These are phyloP conservation scores for Poecilus cupreus DNA, from an alignment of 2,888 invertebrate genomes.

Conservation along the genomic window DNA sequence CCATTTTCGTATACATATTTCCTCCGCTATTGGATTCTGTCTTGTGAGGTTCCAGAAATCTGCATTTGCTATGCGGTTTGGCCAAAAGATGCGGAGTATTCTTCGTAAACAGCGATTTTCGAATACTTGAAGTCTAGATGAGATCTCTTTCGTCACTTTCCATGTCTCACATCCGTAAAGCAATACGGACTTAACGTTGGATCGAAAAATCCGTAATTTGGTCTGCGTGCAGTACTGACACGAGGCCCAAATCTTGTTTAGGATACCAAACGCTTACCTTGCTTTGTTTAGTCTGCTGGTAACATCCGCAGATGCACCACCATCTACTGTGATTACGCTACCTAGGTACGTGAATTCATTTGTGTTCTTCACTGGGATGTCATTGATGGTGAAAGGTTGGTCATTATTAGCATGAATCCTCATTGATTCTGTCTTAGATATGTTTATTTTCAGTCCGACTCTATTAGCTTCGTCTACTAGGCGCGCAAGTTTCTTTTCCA, in stretches of 20 bases:
- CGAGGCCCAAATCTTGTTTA: too few relatives aligned
- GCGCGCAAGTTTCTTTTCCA: too few relatives aligned
- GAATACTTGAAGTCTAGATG: background rate
- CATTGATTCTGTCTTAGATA: too few relatives aligned
- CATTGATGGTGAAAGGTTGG: too few relatives aligned
- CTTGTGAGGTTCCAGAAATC: background rate
- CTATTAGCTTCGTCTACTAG: too few relatives aligned
- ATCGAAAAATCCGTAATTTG: too few relatives aligned
- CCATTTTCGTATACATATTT: too few relatives aligned
- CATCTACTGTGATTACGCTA: background rate
- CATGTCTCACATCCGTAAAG: background rate
- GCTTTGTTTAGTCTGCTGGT: background rate
- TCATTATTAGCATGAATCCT: too few relatives aligned
- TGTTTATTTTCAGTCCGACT: too few relatives aligned
- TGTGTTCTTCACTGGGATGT: background rate
- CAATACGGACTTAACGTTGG: background rate
- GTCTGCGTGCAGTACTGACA: too few relatives aligned
- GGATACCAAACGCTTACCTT: background rate
- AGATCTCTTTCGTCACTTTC: background rate
- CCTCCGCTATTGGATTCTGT: background rate
- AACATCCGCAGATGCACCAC: background rate
- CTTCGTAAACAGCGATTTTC: background rate
- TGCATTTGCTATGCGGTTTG: background rate
- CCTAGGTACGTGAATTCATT: background rate
- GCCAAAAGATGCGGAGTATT: background rate